Percentiles rank a stretch among this genome's conserved stretches.
phyloP scores from a whole-genome alignment of 2,888 invertebrate genomes.

The Eristalis tenax region DNA sequence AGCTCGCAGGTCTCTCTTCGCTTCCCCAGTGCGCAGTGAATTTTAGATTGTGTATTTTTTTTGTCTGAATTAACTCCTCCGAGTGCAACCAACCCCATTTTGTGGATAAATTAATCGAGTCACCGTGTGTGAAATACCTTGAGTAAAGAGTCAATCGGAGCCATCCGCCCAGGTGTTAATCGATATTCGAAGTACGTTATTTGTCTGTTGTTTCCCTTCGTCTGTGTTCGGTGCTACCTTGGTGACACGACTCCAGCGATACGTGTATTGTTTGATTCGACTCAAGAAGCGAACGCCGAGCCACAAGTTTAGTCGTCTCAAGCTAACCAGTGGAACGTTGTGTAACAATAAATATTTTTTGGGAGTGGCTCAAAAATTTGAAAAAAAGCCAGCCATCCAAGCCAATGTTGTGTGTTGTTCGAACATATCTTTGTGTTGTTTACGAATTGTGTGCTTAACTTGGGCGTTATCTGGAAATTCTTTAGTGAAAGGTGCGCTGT shows the following conservation, averaged over 20 bases:
- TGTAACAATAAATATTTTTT: constrained; percentile 53
- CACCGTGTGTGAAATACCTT: constrained; percentile 43
- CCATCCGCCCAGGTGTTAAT: constrained; percentile 60
- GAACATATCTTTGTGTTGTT: constrained; percentile 40
- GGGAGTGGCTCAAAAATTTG: constrained; percentile 62
- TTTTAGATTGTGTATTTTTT: not conserved
- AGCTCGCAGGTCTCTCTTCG: constrained; percentile 43
- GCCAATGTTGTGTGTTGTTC: constrained; percentile 7
- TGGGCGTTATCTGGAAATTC: constrained; percentile 50
- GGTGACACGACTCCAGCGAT: constrained; percentile 55
- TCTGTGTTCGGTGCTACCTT: constrained; percentile 45
- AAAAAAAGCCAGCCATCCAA: constrained; percentile 19
- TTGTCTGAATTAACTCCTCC: not conserved
- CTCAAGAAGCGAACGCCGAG: constrained; percentile 41
- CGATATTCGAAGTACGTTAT: constrained; percentile 67
- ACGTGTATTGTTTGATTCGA: constrained; percentile 40
- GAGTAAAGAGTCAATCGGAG: not conserved
- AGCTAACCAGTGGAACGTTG: constrained; percentile 56
- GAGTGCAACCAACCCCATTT: constrained; percentile 27
- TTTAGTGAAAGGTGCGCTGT: not conserved
- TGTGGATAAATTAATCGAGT: constrained; percentile 39
- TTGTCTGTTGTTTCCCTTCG: constrained; percentile 33
- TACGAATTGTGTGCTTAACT: constrained; percentile 25
- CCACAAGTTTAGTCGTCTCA: constrained; percentile 50
- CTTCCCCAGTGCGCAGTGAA: constrained; percentile 37